Evolutionary conservation across 2,797 vertebrate genomes (phyloP).

Genomic region (Amazonetta brasiliensis): DNA sequence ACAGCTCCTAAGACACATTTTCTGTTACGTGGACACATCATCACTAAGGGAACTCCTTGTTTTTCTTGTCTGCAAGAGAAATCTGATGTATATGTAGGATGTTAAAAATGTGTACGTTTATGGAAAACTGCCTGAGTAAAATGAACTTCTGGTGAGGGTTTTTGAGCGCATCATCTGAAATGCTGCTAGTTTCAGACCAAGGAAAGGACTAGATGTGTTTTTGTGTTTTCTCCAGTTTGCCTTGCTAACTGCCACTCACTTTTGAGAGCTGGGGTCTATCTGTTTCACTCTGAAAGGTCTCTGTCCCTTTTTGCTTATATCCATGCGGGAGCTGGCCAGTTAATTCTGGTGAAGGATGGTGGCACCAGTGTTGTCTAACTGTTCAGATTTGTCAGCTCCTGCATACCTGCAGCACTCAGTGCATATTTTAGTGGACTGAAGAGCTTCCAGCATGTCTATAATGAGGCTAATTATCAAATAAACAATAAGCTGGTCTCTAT

Average conservation of each 20-base stretch:
- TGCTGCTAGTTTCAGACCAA: not conserved
- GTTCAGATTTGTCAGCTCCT: not conserved
- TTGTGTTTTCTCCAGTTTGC: not conserved
- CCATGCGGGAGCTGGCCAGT: not conserved
- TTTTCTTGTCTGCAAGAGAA: constrained; percentile 42
- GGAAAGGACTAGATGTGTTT: not conserved
- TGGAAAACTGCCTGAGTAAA: constrained; percentile 41
- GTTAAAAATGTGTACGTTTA: constrained; percentile 20
- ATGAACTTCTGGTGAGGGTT: not conserved
- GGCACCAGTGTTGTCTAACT: not conserved
- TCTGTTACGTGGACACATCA: constrained; percentile 27
- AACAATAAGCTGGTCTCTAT: accelerated
- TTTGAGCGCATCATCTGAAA: not conserved
- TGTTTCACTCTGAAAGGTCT: not conserved
- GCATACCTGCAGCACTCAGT: not conserved
- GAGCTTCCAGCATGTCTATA: not conserved
- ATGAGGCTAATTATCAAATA: not conserved
- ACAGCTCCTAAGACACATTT: not conserved
- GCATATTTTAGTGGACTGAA: not conserved
- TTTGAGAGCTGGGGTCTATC: not conserved
- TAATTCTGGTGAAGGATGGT: not conserved
- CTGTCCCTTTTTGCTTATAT: not conserved
- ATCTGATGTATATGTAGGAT: not conserved
- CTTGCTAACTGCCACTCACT: not conserved
- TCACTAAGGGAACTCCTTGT: constrained; percentile 55